Evolutionary conservation across 2,797 vertebrate genomes (phyloP), one percentile per base, ranked within the genome.

Genomic region (Hippoglossus hippoglossus): DNA sequence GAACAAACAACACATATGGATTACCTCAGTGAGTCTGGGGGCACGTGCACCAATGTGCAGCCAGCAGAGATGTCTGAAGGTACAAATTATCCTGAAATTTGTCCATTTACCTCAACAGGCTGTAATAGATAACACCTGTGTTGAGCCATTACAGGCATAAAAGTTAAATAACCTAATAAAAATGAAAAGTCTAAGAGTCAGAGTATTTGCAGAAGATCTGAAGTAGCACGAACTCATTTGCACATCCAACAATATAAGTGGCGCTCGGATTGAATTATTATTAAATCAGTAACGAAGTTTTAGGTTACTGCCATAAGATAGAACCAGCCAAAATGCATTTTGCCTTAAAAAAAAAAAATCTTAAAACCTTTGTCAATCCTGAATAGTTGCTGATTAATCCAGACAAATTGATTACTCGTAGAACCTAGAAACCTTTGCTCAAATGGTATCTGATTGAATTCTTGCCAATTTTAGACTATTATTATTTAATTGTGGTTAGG

Each of bases 1-100:
- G 47, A 55, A 57, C 26, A 57, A 65, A 75, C 46, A 34, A 63
- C 57, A 59, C 34, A 61, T 55, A 24, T 39, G 6, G 9, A 63
- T 39, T 63, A 53, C 49, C 52, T 78, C 47, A 24, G 64, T 52
- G 57, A 67, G 79, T 77, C 34, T 68, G 39, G 11, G 31, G 59
- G 70, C 71, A n/a, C 54, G 59, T 52, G 65, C 34, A 72, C 67
- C 52, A 39, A 39, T 49, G 58, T 36, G 63, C 34, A 57, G 57
- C 34, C 36, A 36, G 24, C n/a, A 15, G 22, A 18, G 31, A 36
- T 16, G 12, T 63, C 8, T 52, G 41, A 25, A 25, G 3, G 19
- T 25, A 25, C 2, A 53, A 41, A 24, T 31, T 25, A 41, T 6
- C n/a, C 6, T 8, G 28, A 63, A 2, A 41, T 53, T 6, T 26